Evolutionary conservation across 2,888 invertebrate species (phyloP), one percentile per base, ranked within the genome.

Genomic region (Leptinotarsa juncta): DNA sequence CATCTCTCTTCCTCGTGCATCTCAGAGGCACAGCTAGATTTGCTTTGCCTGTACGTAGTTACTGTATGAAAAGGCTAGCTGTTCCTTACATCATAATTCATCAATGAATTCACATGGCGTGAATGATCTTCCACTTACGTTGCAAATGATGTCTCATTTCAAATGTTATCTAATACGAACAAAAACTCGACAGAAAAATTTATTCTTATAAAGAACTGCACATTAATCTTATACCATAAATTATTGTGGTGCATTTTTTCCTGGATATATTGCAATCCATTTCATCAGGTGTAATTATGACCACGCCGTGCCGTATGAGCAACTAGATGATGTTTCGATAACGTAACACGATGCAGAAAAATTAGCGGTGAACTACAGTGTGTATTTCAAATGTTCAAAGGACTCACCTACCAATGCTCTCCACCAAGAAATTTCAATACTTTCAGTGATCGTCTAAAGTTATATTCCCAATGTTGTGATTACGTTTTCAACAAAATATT

Each of bases 61-160:
- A 10, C 10, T 42, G 42, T 42, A 42, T 10, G 42, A 42, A 42
- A n/a, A 16, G 4, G 16, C 18, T 53, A n/a, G 10, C 42, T 42
- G 0, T 42, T 42, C 42, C 42, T 10, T 42, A 10, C 0, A 42
- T 42, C 26, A 60, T 60, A 60, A 60, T 23, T 60, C 60, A 60
- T 26, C 60, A 16, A 53, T n/a, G 53, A 53, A 53, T 18, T 53
- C 53, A 10, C 53, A 23, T 20, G 60, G 60, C 60, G 26, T 26
- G 23, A 20, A 23, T 26, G 26, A 60, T 67, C 14, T 4, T 50
- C 18, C 50, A 48, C 20, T 48, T 67, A 67, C 16, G 20, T 67
- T 65, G 65, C 18, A 48, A 65, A 65, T 65, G 23, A 42, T 65
- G n/a, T n/a, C 14, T 42, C 12, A 67, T 23, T 48, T 23, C 20